Conservation (phyloP, 2,113 vertebrate genomes). For the Rhombomys opimus region DNA sequence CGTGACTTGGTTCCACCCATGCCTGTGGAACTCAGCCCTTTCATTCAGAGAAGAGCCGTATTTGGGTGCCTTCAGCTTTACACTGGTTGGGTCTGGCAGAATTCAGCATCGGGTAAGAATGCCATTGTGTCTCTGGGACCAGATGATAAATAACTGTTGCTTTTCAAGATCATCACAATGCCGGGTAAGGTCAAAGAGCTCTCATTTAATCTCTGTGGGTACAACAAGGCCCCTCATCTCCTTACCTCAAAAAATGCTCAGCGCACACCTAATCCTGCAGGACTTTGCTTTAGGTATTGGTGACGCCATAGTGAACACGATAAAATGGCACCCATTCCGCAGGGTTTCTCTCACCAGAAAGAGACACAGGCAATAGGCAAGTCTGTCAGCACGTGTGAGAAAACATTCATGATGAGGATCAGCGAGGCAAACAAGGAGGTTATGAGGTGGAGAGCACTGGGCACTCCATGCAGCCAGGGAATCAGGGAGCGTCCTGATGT, state of each 20-base stretch:
- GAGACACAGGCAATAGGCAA: not conserved
- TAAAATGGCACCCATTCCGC: not conserved
- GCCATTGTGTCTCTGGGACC: not conserved
- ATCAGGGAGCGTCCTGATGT: not conserved
- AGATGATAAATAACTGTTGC: not conserved
- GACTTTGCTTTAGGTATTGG: not conserved
- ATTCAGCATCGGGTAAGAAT: not conserved
- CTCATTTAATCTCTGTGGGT: not conserved
- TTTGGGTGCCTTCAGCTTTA: not conserved
- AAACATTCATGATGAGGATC: not conserved
- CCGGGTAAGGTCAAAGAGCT: not conserved
- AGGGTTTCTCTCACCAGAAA: not conserved
- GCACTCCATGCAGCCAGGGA: not conserved
- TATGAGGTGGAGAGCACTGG: not conserved
- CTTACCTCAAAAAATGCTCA: slow-evolving; percentile 8
- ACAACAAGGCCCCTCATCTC: not conserved
- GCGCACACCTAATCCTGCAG: not conserved
- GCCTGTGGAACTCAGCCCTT: not conserved
- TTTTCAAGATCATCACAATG: not conserved
- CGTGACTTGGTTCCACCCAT: not conserved
- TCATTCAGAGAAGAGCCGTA: not conserved
- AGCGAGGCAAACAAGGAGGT: not conserved
- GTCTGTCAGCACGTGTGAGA: not conserved
- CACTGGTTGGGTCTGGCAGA: not conserved
- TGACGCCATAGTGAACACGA: not conserved